phyloP scores from a whole-genome alignment of 2,888 invertebrate species.

The Mythimna vitellina region DNA sequence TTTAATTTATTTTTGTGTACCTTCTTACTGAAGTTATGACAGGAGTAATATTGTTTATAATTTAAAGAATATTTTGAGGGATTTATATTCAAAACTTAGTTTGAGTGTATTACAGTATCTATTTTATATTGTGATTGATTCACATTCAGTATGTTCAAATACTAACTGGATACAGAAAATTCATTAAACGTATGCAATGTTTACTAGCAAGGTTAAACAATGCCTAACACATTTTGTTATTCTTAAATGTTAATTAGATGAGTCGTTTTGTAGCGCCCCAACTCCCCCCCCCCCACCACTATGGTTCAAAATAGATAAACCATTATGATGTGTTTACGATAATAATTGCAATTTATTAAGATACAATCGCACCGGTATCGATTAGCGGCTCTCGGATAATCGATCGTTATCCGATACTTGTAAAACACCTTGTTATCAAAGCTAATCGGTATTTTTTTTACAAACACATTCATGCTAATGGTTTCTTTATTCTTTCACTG shows the following conservation, averaged over 20 bases:
- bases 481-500: neutral
- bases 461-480: constrained; percentile 1
- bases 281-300: neutral
- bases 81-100: neutral
- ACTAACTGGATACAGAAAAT: neutral
- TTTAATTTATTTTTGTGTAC: neutral
- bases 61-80: neutral
- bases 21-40: neutral
- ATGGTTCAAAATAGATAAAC: constrained; percentile 39
- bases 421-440: constrained; percentile 68
- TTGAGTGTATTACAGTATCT: neutral
- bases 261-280: neutral
- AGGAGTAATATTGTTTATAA: neutral
- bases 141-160: neutral
- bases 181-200: neutral
- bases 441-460: constrained; percentile 51
- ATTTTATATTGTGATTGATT: neutral
- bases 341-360: constrained; percentile 60
- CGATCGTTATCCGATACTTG: constrained; percentile 71
- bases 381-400: constrained; percentile 67
- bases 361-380: constrained; percentile 66
- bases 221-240: neutral
- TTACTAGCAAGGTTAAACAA: neutral
- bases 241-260: neutral
- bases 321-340: constrained; percentile 57